These are phyloP conservation scores for Entomobrya proxima DNA, from an alignment of 2,888 invertebrate species.

Conservation along the genomic window DNA sequence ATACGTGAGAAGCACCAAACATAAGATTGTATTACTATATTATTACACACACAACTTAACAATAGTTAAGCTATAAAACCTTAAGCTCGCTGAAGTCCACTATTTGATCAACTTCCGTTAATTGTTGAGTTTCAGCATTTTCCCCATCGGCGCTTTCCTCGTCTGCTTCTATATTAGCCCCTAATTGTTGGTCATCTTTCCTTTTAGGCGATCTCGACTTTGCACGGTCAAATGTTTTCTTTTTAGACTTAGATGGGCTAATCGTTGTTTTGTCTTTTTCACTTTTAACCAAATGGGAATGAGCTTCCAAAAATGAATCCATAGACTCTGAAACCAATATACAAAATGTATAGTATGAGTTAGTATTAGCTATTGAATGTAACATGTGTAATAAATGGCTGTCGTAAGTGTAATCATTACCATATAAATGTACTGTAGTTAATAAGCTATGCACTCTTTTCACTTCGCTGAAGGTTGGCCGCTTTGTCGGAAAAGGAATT, in stretches of 20 bases:
- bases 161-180: not conserved
- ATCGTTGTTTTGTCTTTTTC: not conserved
- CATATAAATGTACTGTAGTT: constrained; percentile 76
- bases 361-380: too few species aligned
- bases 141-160: not conserved
- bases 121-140: not conserved
- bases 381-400: too few species aligned
- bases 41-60: not conserved
- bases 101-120: constrained; percentile 50
- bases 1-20: constrained; percentile 18
- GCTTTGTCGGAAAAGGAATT: constrained; percentile 88
- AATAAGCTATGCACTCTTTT: constrained; percentile 85
- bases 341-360: not conserved
- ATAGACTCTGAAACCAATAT: constrained; percentile 19
- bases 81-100: constrained; percentile 67
- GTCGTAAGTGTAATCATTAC: too few species aligned
- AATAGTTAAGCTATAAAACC: constrained; percentile 20
- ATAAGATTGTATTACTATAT: not conserved
- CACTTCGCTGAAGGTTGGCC: constrained; percentile 89
- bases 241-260: constrained; percentile 54
- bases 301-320: constrained; percentile 16
- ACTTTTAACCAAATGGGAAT: constrained; percentile 34
- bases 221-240: constrained; percentile 80
- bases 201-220: constrained; percentile 80
- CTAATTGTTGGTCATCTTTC: constrained; percentile 67